Base-by-base conservation (phyloP, 2,797 vertebrate genomes). In the Brachymystax lenok region DNA sequence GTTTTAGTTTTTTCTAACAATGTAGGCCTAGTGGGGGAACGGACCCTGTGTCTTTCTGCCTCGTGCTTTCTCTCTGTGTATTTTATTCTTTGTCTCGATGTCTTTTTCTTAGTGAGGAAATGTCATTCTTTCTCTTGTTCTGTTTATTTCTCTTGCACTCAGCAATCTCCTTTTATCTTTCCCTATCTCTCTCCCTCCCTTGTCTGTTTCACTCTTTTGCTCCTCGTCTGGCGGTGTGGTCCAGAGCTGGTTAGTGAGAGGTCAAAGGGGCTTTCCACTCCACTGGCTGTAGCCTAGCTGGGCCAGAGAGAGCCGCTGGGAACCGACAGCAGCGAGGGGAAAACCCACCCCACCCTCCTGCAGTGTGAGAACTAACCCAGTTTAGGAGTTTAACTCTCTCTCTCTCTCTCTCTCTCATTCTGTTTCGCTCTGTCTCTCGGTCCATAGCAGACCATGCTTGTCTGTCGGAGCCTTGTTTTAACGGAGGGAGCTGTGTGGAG, bases 381-480 rank as follows among this genome's bases (percentile, higher is more conserved):
- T n/a, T 61, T 24, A 59, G 54, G 54, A n/a, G 19, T 51, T 50
- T 59, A 59, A 46, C 40, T 46, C 40, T 46, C 40, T 46, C 40
- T 12, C 7, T 40, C 35, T 0, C 8, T 40, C 35, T 8, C 35
- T 33, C 4, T 33, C 33, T 33, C 33, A 1, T 5, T 46, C 40
- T 12, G 8, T 46, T 10, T 46, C 40, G 8, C 40, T 46, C 8
- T 12, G 8, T 46, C 40, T 61, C n/a, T 61, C n/a, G 2, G 8
- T 4, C 17, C 35, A 46, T 82, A 99, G 98, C 97, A n/a, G 98
- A 99, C 88, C 98, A 98, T 0, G 98, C 98, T 79, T 99, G 98
- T 85, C 94, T 99, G 71, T 99, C 98, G 4, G 96, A 98, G 82
- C 98, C 98, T 1, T 99, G 98, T 82, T 95, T 95, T 72, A 97